Conservation (phyloP, 2,888 invertebrate genomes). For the Catotricha subobsoleta region DNA sequence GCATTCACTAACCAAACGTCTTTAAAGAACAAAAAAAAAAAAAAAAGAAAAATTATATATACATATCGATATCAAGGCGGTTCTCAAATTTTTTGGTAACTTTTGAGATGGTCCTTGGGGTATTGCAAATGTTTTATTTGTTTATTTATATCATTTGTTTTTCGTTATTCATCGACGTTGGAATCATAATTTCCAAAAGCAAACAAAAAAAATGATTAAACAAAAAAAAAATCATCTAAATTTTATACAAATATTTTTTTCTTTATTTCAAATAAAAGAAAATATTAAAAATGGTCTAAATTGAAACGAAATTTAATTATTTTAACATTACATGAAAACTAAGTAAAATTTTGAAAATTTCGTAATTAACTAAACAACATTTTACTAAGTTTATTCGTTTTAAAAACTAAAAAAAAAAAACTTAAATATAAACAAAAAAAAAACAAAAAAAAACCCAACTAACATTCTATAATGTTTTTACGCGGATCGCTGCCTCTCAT, state of each 20-base stretch:
- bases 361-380: too few relatives aligned
- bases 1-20: not conserved
- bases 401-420: not conserved
- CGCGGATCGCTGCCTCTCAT: conserved; percentile 27
- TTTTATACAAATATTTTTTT: not conserved
- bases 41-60: too few relatives aligned
- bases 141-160: not conserved
- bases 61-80: too few relatives aligned
- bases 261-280: conserved; percentile 1
- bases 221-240: too few relatives aligned
- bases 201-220: too few relatives aligned
- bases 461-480: conserved; percentile 6
- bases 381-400: too few relatives aligned
- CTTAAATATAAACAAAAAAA: not conserved
- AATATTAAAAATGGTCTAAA: not conserved
- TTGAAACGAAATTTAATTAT: not conserved
- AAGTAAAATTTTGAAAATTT: not conserved
- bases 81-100: conserved; percentile 40
- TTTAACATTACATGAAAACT: not conserved
- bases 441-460: not conserved
- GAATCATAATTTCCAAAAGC: too few relatives aligned
- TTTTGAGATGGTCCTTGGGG: conserved; percentile 84
- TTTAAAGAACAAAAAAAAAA: not conserved
- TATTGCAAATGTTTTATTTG: too few relatives aligned
- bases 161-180: too few relatives aligned